Conservation (phyloP, 2,797 vertebrate genomes). For the Steatocranus sp. region DNA sequence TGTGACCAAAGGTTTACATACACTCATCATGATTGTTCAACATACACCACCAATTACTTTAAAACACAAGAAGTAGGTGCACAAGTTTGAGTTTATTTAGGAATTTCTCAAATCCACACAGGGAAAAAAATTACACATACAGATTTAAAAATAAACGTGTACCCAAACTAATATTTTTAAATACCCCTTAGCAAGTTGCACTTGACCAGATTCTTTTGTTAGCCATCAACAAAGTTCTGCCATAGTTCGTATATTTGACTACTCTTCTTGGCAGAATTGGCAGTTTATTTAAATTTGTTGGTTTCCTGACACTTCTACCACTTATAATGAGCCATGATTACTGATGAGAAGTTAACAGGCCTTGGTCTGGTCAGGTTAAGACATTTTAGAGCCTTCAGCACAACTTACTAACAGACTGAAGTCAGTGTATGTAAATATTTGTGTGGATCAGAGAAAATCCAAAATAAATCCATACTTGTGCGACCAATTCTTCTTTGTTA, state of each 20-base stretch:
- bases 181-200: neutral
- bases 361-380: neutral
- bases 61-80: neutral
- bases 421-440: neutral
- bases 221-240: neutral
- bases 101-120: neutral
- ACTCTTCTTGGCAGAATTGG: neutral
- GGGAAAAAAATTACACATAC: neutral
- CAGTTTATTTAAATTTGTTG: neutral
- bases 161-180: neutral
- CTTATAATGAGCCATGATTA: neutral
- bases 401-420: neutral
- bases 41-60: neutral
- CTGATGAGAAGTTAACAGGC: neutral
- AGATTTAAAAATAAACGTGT: neutral
- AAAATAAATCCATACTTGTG: neutral
- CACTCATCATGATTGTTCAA: neutral
- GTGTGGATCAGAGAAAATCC: neutral
- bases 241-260: neutral
- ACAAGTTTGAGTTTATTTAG: neutral
- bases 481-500: neutral
- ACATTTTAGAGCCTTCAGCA: neutral
- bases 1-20: neutral
- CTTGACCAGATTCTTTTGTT: neutral
- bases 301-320: neutral